Evolutionary conservation across 2,113 vertebrate species (phyloP).

Genomic region (Elgaria multicarinata): DNA sequence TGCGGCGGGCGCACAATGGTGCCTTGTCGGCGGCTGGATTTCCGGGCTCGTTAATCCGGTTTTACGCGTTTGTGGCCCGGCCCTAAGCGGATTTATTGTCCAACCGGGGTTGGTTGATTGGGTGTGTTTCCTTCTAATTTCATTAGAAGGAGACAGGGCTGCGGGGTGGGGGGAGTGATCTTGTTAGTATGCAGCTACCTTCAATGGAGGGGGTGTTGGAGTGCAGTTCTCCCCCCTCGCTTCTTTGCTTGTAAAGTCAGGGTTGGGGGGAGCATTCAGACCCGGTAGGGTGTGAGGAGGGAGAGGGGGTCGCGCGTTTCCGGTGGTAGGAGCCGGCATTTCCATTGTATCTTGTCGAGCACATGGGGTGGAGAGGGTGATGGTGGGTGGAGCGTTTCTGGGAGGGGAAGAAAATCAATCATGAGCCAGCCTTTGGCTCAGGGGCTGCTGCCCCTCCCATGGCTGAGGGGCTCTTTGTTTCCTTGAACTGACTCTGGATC

Average conservation of each 20-base stretch:
- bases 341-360: slow-evolving; percentile 13
- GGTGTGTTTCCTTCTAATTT: not conserved
- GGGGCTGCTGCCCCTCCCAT: slow-evolving; percentile 12
- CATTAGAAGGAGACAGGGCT: not conserved
- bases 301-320: not conserved
- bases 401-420: not conserved
- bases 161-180: too few relatives aligned
- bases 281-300: not conserved
- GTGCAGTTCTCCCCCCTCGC: too few relatives aligned
- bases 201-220: not conserved
- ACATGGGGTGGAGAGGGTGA: slow-evolving; percentile 5
- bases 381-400: not conserved
- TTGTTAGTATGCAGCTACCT: not conserved
- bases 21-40: not conserved
- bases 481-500: not conserved
- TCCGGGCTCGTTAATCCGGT: not conserved
- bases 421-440: not conserved
- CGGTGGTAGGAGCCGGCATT: not conserved
- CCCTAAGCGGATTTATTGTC: not conserved
- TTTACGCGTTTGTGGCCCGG: not conserved
- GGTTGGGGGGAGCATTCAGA: too few relatives aligned
- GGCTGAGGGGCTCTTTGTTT: slow-evolving; percentile 4
- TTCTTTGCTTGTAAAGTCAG: not conserved
- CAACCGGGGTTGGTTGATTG: not conserved
- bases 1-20: not conserved